Conservation (phyloP, 2,797 vertebrate genomes). For the Lepilemur ruficaudatus region DNA sequence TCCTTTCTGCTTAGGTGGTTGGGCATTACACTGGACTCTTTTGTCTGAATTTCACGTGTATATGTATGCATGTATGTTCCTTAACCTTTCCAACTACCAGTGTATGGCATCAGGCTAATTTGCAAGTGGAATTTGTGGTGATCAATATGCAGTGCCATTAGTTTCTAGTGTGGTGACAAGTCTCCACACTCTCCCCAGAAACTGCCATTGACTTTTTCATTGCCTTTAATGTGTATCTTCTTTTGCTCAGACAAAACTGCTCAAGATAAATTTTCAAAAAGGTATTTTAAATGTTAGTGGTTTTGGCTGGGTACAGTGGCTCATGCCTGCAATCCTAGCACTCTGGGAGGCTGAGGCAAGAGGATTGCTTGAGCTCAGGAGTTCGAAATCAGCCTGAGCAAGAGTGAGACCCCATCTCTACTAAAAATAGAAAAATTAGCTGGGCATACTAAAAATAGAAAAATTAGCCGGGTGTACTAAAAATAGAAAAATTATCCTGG, state of each 20-base stretch:
- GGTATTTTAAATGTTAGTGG: neutral
- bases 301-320: neutral
- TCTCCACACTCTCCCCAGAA: neutral
- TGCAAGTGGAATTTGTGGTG: neutral
- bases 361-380: too few relatives aligned
- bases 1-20: neutral
- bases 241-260: neutral
- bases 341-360: too few relatives aligned
- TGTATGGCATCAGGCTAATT: neutral
- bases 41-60: neutral
- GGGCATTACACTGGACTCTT: neutral
- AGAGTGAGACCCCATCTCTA: too few relatives aligned
- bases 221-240: neutral
- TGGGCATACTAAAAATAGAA: too few relatives aligned
- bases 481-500: too few relatives aligned
- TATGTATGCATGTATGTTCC: neutral
- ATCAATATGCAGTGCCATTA: neutral
- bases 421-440: too few relatives aligned
- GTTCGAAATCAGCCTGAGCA: too few relatives aligned
- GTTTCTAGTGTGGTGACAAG: neutral
- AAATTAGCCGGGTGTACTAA: too few relatives aligned
- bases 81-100: neutral
- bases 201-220: neutral
- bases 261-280: neutral
- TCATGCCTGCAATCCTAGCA: too few relatives aligned